Evolutionary conservation across 2,888 invertebrate genomes (phyloP).

Genomic region (Tenodera sinensis): DNA sequence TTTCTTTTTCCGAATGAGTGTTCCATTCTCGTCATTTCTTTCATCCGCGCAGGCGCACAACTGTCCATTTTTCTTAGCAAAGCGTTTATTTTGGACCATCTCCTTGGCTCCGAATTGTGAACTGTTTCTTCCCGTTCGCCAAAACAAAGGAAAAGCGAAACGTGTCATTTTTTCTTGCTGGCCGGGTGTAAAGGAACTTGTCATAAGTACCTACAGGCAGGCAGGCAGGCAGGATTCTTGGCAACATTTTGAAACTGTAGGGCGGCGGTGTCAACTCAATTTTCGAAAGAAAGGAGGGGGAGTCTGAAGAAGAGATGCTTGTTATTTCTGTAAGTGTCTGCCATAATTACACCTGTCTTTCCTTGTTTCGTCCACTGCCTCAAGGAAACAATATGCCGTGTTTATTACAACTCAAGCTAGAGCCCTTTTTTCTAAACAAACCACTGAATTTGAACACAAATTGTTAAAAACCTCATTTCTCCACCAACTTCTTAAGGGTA

Average conservation of each 20-base stretch:
- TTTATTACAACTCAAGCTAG: too few relatives aligned
- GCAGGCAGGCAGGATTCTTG: conserved; percentile 8
- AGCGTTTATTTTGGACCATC: conserved; percentile 7
- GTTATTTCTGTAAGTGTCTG: not conserved
- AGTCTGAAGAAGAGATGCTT: not conserved
- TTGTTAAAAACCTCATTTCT: too few relatives aligned
- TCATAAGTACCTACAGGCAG: too few relatives aligned
- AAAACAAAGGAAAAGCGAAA: conserved; percentile 25
- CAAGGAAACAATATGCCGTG: too few relatives aligned
- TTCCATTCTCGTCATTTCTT: not conserved
- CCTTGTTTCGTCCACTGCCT: too few relatives aligned
- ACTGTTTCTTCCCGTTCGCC: conserved; percentile 20
- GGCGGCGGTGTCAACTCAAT: not conserved
- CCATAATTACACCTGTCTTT: not conserved
- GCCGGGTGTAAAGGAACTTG: not conserved
- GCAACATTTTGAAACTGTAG: not conserved
- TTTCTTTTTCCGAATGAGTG: not conserved
- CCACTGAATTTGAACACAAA: too few relatives aligned
- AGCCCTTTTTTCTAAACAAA: too few relatives aligned
- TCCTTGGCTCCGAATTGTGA: conserved; percentile 14
- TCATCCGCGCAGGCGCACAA: not conserved
- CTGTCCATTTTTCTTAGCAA: conserved; percentile 15
- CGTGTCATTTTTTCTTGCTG: conserved; percentile 12
- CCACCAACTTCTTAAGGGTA: too few relatives aligned
- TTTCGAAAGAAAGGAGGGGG: not conserved